Percentiles rank a stretch among this genome's conserved stretches.
phyloP scores from a whole-genome alignment of 2,888 invertebrate genomes.

The Calameuta filiformis region DNA sequence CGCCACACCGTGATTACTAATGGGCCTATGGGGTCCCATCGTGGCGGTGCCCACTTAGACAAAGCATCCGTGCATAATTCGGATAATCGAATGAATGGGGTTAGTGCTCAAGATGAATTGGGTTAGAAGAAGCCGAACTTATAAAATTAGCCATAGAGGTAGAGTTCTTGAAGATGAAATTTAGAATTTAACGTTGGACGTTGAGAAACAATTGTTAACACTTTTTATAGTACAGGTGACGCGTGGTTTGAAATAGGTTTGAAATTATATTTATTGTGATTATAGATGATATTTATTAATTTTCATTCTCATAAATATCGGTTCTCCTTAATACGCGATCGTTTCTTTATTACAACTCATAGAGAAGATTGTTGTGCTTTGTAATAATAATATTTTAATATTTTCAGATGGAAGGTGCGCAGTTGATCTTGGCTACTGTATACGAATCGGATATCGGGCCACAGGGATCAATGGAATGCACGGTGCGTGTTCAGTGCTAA shows the following conservation, averaged over 20 bases:
- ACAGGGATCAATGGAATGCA: constrained; percentile 34
- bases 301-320: not conserved
- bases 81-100: constrained; percentile 39
- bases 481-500: constrained; percentile 41
- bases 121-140: constrained; percentile 14
- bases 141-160: constrained; percentile 14
- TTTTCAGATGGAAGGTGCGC: not conserved
- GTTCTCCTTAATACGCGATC: not conserved
- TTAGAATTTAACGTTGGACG: not conserved
- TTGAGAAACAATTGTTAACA: not conserved
- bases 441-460: not conserved
- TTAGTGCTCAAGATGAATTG: constrained; percentile 16
- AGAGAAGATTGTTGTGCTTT: not conserved
- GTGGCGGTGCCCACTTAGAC: constrained; percentile 26
- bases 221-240: not conserved
- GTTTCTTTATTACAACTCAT: not conserved
- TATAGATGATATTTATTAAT: not conserved
- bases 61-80: constrained; percentile 45
- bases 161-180: not conserved
- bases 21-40: constrained; percentile 23
- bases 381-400: not conserved
- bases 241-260: not conserved
- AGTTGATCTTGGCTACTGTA: not conserved
- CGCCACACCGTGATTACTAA: constrained; percentile 34
- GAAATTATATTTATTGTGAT: not conserved